Evolutionary conservation across 2,113 vertebrate genomes (phyloP).

Genomic region (Erpornis zantholeuca): DNA sequence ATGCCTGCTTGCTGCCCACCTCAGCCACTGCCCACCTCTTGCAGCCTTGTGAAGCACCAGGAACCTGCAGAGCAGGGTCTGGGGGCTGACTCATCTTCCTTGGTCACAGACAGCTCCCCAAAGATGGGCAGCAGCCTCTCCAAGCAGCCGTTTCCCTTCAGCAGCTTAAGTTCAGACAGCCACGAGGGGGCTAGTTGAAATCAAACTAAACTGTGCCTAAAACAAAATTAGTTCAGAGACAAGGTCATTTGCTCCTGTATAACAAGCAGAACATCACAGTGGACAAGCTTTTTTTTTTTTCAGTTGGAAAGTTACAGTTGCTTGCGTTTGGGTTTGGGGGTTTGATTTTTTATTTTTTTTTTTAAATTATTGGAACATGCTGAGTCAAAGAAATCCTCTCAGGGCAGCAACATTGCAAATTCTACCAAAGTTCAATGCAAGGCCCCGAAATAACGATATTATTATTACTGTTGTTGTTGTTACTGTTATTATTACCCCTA

Average conservation of each 20-base stretch:
- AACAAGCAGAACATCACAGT: neutral
- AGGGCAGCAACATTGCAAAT: neutral
- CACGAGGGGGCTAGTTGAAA: neutral
- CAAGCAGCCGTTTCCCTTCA: neutral
- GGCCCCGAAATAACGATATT: neutral
- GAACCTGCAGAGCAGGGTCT: neutral
- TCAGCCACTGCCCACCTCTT: neutral
- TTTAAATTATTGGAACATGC: neutral
- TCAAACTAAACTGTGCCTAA: neutral
- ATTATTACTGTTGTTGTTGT: no score
- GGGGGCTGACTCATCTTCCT: neutral
- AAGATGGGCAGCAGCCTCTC: neutral
- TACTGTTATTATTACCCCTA: no score
- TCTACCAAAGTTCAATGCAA: neutral
- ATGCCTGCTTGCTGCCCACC: rapidly evolving
- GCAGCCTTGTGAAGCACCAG: neutral
- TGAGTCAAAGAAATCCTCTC: neutral
- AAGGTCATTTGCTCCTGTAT: neutral
- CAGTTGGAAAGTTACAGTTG: neutral
- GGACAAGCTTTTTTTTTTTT: neutral
- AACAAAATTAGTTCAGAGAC: neutral
- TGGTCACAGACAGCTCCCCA: neutral
- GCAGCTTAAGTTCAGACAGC: neutral
- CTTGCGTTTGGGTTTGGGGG: neutral
- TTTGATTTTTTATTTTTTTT: no score